Conservation (phyloP, 2,113 vertebrate species). For the Mus spicilegus region DNA sequence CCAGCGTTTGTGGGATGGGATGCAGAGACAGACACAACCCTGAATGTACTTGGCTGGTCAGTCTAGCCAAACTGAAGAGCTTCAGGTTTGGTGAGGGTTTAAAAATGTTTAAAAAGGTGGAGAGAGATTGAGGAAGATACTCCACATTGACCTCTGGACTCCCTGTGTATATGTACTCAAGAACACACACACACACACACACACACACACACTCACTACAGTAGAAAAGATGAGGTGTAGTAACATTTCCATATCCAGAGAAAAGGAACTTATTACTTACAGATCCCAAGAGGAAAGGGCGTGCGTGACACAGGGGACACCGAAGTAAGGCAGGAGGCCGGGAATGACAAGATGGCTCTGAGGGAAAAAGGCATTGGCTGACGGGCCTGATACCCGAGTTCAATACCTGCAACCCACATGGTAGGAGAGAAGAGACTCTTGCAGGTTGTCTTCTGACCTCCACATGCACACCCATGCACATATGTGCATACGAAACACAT, state of each 20-base stretch:
- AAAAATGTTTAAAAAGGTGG: too few species aligned
- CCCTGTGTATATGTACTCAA: background rate
- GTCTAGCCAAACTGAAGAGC: background rate
- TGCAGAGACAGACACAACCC: background rate
- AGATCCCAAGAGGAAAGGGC: background rate
- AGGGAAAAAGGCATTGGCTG: background rate
- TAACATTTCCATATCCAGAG: background rate
- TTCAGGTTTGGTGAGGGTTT: background rate
- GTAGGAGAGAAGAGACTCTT: background rate
- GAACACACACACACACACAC: too few species aligned
- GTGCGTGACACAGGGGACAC: background rate
- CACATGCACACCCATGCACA: background rate
- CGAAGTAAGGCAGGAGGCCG: background rate
- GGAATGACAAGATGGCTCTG: background rate
- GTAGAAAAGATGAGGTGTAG: background rate
- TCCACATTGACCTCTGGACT: background rate
- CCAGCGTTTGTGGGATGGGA: background rate
- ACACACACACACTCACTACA: background rate
- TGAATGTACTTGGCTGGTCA: background rate
- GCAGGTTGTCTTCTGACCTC: background rate
- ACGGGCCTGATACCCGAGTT: background rate
- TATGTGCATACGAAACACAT: background rate
- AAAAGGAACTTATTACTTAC: background rate
- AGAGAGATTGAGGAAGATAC: background rate
- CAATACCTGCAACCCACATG: background rate